Conservation (phyloP, 2,888 invertebrate genomes). For the Drosophila neotestacea region DNA sequence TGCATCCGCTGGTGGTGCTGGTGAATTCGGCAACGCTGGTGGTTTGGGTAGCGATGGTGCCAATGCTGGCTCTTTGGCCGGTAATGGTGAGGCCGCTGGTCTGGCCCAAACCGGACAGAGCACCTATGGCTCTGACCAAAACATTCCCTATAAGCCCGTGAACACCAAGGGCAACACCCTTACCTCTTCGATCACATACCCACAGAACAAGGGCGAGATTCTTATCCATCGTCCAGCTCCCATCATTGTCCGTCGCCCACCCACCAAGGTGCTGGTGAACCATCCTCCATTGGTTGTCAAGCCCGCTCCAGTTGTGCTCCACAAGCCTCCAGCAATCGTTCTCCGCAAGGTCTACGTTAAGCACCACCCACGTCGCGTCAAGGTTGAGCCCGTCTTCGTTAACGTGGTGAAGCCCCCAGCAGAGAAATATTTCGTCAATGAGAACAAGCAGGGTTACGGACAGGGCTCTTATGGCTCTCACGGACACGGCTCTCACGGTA, state of each 20-base stretch:
- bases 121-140: constrained; percentile 72
- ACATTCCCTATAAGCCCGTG: constrained; percentile 77
- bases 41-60: constrained; percentile 36
- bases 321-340: constrained; percentile 85
- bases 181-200: constrained; percentile 81
- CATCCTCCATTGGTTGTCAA: constrained; percentile 84
- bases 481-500: constrained; percentile 27
- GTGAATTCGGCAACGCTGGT: constrained; percentile 19
- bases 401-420: constrained; percentile 84
- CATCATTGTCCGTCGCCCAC: constrained; percentile 84
- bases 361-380: constrained; percentile 83
- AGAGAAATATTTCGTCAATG: constrained; percentile 84
- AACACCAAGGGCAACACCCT: constrained; percentile 80
- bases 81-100: constrained; percentile 50
- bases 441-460: constrained; percentile 79
- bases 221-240: constrained; percentile 84
- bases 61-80: constrained; percentile 39
- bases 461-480: constrained; percentile 30
- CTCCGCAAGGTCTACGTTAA: constrained; percentile 83
- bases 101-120: constrained; percentile 54
- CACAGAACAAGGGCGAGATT: constrained; percentile 84
- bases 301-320: constrained; percentile 84
- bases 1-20: constrained; percentile 45
- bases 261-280: constrained; percentile 84
- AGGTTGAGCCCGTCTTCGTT: constrained; percentile 84